A percentile compares a stretch with the other conserved stretches of the same genome.
Evolutionary conservation across 1,140 invertebrate genomes (phyloP).

Genomic region (Charaxes varanes): DNA sequence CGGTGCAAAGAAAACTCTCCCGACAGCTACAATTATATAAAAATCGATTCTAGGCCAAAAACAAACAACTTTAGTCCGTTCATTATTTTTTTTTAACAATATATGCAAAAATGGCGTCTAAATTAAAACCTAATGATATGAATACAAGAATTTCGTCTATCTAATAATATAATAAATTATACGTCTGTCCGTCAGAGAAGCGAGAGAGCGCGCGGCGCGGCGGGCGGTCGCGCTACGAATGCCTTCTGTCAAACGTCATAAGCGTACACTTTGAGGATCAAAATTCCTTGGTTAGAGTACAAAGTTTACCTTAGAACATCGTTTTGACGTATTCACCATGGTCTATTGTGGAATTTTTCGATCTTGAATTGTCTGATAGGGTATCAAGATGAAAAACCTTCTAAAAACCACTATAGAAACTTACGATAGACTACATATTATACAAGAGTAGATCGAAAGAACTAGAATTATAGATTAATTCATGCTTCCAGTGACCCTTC

Average conservation of each 20-base stretch:
- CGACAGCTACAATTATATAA: slow-evolving; percentile 38
- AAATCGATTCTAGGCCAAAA: slow-evolving; percentile 56
- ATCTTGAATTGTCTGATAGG: slow-evolving; percentile 35
- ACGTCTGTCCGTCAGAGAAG: slow-evolving; percentile 23
- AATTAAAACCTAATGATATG: slow-evolving; percentile 73
- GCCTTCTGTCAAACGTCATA: slow-evolving; percentile 34
- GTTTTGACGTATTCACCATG: slow-evolving; percentile 30
- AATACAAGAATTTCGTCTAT: slow-evolving; percentile 71
- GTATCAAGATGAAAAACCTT: slow-evolving; percentile 47
- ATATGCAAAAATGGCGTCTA: slow-evolving; percentile 55
- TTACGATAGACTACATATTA: slow-evolving; percentile 54
- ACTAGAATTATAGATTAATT: slow-evolving; percentile 54
- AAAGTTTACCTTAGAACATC: slow-evolving; percentile 39
- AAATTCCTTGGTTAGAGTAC: slow-evolving; percentile 31
- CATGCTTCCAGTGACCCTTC: slow-evolving; percentile 38
- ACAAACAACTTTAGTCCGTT: slow-evolving; percentile 46
- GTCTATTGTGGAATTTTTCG: slow-evolving; percentile 28
- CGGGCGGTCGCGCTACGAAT: slow-evolving; percentile 26
- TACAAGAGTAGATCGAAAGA: slow-evolving; percentile 58
- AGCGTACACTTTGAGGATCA: slow-evolving; percentile 40
- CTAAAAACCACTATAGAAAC: slow-evolving; percentile 51
- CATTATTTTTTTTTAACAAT: slow-evolving; percentile 42
- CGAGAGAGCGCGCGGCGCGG: slow-evolving; percentile 20
- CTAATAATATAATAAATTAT: slow-evolving; percentile 53
- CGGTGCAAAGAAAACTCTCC: slow-evolving; percentile 27